A percentile compares a stretch with the other conserved stretches of the same genome.
phyloP scores from a whole-genome alignment of 2,888 invertebrate species.

The Nysson spinosus region DNA sequence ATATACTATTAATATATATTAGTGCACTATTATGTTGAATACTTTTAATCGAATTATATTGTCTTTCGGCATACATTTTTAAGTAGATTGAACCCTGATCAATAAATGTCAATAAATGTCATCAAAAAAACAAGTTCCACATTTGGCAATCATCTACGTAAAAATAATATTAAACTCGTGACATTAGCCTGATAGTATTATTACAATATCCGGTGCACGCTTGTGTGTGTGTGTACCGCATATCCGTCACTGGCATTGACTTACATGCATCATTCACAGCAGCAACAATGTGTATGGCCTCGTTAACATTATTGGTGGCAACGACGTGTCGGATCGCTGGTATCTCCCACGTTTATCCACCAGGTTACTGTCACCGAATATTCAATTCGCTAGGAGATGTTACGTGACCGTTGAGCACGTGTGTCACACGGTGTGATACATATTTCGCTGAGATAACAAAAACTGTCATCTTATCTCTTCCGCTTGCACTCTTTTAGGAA shows the following conservation, averaged over 20 bases:
- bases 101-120: no score
- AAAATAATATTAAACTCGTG: conserved; percentile 13
- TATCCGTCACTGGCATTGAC: conserved; percentile 41
- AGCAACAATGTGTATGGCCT: conserved; percentile 30
- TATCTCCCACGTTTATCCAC: conserved; percentile 35
- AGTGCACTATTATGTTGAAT: no score
- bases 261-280: conserved; percentile 57
- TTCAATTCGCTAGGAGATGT: conserved; percentile 41
- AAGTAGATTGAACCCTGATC: no score
- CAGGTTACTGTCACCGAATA: conserved; percentile 28
- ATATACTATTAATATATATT: no score
- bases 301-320: conserved; percentile 46
- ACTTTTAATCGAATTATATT: no score
- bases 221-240: conserved; percentile 21
- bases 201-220: conserved; percentile 18
- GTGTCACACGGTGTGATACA: no score
- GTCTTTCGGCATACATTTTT: no score
- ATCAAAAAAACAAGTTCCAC: no score
- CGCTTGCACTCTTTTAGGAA: background rate
- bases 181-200: conserved; percentile 32
- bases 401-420: conserved; percentile 10
- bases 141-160: no score
- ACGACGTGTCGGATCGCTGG: conserved; percentile 38
- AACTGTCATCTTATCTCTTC: background rate
- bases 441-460: background rate